Base-by-base conservation (phyloP, 2,113 vertebrate genomes). In the Alligator sinensis region DNA sequence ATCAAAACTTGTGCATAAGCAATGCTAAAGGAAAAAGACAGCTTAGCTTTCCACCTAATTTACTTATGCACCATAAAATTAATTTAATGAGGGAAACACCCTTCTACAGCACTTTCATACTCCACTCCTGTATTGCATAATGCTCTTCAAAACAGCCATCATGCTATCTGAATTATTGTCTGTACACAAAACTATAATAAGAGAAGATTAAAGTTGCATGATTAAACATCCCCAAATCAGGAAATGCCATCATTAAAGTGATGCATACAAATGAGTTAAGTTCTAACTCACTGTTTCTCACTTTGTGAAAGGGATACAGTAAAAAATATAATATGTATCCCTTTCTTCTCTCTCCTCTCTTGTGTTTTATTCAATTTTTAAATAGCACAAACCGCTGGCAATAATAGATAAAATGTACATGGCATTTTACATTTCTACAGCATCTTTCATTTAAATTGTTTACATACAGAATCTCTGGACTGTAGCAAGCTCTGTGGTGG, bases 31-130 rank as follows among this genome's bases (percentile, higher is more conserved):
- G 78, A 96, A 78, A 2, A 85, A 82, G 86, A 9, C 27, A 88
- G n/a, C 54, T 91, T 66, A 25, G 18, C 38, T 92, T 90, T 92
- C 76, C 81, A 59, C 78, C 77, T 30, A 62, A 91, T 82, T 92
- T 89, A 91, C 64, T 89, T 77, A 74, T 72, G 25, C 72, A 68
- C 86, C 28, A 86, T 84, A 81, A 90, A 86, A 84, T 63, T 86
- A 94, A 90, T 76, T 84, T 95, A 77, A 91, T 11, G 75, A 75
- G n/a, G 78, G 90, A 90, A 95, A 87, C 59, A 63, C 21, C 25
- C 75, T 96, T 92, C 17, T 60, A 0, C 92, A 93, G 59, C 9
- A 11, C 79, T 89, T 80, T 90, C 24, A 77, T 79, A 15, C 89
- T 80, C 82, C 82, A 91, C 30, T 88, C 11, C 59, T 90, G 18